Evolutionary conservation across 2,888 invertebrate species (phyloP), one percentile per base, ranked within the genome.

Genomic region (Acronicta alni): DNA sequence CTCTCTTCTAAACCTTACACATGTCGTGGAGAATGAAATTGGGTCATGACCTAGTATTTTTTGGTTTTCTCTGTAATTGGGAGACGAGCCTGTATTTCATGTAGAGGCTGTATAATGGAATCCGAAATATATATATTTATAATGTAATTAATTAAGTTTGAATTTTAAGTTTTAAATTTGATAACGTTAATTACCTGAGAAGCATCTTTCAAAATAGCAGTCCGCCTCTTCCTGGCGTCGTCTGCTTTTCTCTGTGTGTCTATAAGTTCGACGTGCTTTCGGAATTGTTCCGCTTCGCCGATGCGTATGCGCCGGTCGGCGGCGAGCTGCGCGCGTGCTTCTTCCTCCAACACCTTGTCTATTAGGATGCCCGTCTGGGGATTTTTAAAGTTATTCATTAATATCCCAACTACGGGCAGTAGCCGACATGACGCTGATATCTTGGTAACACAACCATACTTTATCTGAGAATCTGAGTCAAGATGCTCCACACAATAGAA

Each of bases 341-440:
- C 87, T 5, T 87, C 88, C 37, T 89, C 88, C 16, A 91, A 37
- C 0, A 84, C 87, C 35, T 84, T 89, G 45, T 85, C 87, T 32
- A 89, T 65, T 23, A 89, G 26, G 1, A 85, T 79, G 41, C 80
- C 74, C 7, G 82, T 75, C 93, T 92, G 79, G 0, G 18, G 43
- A 55, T 14, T 15, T 12, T n/a, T 54, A 43, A 10, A 15, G 16
- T 41, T 42, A 17, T 10, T 18, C 17, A n/a, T 10, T 26, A 26
- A 10, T 26, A 26, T 1, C 14, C 12, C 43, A 5, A 23, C 8
- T 10, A 12, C 0, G 30, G 4, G 12, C 30, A 30, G 23, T 26
- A 26, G 26, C 26, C 26, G 26, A 10, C 7, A 23, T 23, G 23
- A 23, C 4, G 6, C 23, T 7, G 7, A 7, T 26, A 10, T 26